Conservation (phyloP, 2,113 vertebrate genomes). For the Andinoacara biseriatus region DNA sequence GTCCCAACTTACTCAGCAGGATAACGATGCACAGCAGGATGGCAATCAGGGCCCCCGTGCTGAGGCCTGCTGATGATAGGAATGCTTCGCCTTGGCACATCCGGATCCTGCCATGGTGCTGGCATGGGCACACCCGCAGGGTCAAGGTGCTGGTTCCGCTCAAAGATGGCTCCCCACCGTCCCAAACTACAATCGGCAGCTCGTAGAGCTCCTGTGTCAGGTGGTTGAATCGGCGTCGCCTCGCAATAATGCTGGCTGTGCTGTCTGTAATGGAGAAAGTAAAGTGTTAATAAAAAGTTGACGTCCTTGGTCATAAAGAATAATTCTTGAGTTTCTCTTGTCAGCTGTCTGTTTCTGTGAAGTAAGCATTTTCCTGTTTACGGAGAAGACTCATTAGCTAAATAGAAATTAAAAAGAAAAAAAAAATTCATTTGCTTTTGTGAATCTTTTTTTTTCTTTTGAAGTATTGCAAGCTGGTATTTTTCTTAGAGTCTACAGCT, state of each 20-base stretch:
- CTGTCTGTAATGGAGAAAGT: constrained; percentile 82
- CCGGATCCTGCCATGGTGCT: constrained; percentile 74
- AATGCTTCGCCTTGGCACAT: constrained; percentile 93
- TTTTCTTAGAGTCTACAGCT: neutral
- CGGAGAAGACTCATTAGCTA: neutral
- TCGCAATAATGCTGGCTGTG: constrained; percentile 90
- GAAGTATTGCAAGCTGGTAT: neutral
- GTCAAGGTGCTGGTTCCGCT: constrained; percentile 94
- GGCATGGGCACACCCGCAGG: constrained; percentile 91
- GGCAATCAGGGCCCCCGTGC: constrained; percentile 95
- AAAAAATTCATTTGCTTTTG: neutral
- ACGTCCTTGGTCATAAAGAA: neutral
- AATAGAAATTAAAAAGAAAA: neutral
- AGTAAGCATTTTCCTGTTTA: constrained; percentile 18
- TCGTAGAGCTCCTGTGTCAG: constrained; percentile 88
- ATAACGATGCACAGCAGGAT: constrained; percentile 97
- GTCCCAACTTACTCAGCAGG: constrained; percentile 88
- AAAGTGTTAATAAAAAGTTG: neutral
- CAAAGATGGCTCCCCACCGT: constrained; percentile 90
- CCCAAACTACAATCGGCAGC: constrained; percentile 90
- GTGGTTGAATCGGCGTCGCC: constrained; percentile 87
- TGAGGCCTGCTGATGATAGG: constrained; percentile 93
- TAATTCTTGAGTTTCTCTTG: constrained; percentile 9
- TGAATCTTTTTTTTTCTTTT: neutral
- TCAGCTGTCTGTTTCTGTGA: neutral